Evolutionary conservation across 1,140 invertebrate species (phyloP).

Genomic region (Augochlora pura): DNA sequence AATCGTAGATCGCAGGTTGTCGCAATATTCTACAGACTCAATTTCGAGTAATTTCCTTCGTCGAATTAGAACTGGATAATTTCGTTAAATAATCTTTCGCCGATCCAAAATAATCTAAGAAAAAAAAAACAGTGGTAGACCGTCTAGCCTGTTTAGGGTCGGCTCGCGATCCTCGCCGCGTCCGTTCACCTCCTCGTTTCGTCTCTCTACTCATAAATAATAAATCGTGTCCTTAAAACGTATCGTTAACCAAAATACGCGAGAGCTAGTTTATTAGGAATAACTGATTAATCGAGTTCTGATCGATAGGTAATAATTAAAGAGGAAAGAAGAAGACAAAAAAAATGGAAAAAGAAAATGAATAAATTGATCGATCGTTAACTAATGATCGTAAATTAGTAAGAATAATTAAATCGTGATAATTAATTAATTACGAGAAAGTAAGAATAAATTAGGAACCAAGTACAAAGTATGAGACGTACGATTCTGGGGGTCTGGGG

Average conservation of each 20-base stretch:
- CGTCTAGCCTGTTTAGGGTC: too few relatives aligned
- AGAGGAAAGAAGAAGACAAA: background rate
- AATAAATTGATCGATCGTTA: constrained; percentile 48
- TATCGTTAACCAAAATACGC: constrained; percentile 50
- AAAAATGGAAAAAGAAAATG: constrained; percentile 45
- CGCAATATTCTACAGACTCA: background rate
- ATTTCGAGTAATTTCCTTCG: background rate
- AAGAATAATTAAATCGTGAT: constrained; percentile 61
- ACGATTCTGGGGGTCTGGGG: constrained; percentile 45
- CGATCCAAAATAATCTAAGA: too few relatives aligned
- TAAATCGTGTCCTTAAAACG: constrained; percentile 60
- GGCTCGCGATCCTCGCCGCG: background rate
- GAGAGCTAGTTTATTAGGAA: constrained; percentile 32
- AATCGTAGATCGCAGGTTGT: background rate
- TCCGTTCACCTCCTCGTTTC: constrained; percentile 30
- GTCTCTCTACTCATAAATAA: constrained; percentile 58
- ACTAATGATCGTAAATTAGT: constrained; percentile 57
- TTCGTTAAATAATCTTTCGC: background rate
- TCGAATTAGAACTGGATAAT: background rate
- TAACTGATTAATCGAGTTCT: constrained; percentile 27
- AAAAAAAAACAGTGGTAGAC: too few relatives aligned
- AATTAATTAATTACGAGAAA: constrained; percentile 65
- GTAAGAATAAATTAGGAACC: constrained; percentile 80
- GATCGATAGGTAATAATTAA: constrained; percentile 54
- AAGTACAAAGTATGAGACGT: constrained; percentile 74